Percentiles rank a stretch among this genome's conserved stretches.
These are phyloP conservation scores for Mergus octosetaceus DNA, from an alignment of 2,797 vertebrate species.

Conservation along the genomic window DNA sequence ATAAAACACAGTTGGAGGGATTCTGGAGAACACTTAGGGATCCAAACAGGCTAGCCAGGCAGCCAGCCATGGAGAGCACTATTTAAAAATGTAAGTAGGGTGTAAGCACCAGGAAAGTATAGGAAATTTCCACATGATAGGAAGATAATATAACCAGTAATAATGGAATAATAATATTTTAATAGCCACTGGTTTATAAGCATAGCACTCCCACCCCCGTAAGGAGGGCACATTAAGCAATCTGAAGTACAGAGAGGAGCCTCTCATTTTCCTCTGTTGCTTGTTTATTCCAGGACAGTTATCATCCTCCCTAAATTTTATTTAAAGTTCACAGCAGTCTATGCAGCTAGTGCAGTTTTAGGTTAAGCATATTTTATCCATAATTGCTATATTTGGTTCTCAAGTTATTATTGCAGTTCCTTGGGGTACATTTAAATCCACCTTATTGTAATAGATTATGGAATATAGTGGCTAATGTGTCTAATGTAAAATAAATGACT, in stretches of 20 bases:
- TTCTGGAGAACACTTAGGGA: neutral
- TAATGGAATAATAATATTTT: conserved; percentile 21
- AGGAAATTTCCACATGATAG: neutral
- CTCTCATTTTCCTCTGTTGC: conserved; percentile 16
- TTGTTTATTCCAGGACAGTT: conserved; percentile 67
- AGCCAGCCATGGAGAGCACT: neutral
- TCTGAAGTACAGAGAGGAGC: neutral
- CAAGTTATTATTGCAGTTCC: conserved; percentile 86
- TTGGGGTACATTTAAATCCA: conserved; percentile 87
- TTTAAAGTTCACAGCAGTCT: conserved; percentile 80
- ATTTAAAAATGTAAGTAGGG: neutral
- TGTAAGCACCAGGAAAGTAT: neutral
- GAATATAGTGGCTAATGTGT: conserved; percentile 88
- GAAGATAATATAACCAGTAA: neutral
- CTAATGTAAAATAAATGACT: conserved; percentile 88
- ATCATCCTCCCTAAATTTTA: conserved; percentile 72
- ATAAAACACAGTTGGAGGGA: neutral
- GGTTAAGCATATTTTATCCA: conserved; percentile 86
- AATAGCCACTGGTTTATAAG: conserved; percentile 9
- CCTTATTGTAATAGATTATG: conserved; percentile 89
- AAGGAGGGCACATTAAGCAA: neutral
- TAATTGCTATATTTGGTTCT: conserved; percentile 87
- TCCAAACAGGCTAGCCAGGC: neutral
- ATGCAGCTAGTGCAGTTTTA: conserved; percentile 80
- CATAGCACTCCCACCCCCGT: neutral